Conservation (phyloP, 2,797 vertebrate genomes). For the Heliangelus exortis region DNA sequence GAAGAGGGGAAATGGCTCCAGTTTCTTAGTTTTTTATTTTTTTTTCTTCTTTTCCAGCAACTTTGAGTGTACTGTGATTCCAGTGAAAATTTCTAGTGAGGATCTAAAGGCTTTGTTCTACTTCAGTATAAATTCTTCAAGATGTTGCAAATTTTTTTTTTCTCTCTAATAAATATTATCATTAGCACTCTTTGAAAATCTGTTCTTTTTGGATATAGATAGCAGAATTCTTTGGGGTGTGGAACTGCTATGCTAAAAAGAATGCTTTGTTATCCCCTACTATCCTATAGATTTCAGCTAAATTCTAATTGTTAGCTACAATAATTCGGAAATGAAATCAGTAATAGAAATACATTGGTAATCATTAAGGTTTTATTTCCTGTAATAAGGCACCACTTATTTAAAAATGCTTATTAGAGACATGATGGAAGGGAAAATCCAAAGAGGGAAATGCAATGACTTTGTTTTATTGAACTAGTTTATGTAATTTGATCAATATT, state of each 20-base stretch:
- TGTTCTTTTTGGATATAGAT: background rate
- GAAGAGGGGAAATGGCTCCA: background rate
- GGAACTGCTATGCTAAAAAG: background rate
- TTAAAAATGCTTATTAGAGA: conserved; percentile 18
- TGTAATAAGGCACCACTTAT: conserved; percentile 3
- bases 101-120: background rate
- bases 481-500: conserved; percentile 66
- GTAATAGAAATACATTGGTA: background rate
- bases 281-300: background rate
- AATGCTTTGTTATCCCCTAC: background rate
- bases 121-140: background rate
- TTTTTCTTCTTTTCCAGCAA: background rate
- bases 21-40: background rate
- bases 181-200: background rate
- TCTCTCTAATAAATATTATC: background rate
- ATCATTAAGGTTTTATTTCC: conserved; percentile 34
- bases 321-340: conserved; percentile 24
- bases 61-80: background rate
- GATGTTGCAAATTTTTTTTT: background rate
- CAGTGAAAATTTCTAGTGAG: background rate
- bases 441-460: conserved; percentile 42
- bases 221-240: background rate
- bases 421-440: background rate
- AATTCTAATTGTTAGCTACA: background rate
- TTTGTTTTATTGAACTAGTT: conserved; percentile 60